Percentiles rank a stretch among this genome's conserved stretches.
Evolutionary conservation across 2,113 vertebrate genomes (phyloP).

Genomic region (Petaurus breviceps): DNA sequence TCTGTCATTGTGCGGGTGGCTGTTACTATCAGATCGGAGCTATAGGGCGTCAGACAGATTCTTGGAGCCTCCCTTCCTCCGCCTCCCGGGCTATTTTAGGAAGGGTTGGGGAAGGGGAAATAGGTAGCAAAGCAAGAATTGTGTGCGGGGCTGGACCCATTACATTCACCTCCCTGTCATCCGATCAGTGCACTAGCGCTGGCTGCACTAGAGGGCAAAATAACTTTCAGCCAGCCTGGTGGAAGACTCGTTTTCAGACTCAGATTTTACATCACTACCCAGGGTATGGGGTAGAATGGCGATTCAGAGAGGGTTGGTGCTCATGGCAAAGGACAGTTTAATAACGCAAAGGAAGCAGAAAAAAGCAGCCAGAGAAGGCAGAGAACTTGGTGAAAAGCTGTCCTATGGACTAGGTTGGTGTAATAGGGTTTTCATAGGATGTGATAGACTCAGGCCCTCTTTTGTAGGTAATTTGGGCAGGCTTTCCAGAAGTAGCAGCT

Average conservation of each 20-base stretch:
- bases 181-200: slow-evolving; percentile 22
- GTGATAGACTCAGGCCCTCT: background rate
- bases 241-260: background rate
- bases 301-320: slow-evolving; percentile 51
- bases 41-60: background rate
- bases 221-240: slow-evolving; percentile 56
- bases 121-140: background rate
- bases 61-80: slow-evolving; percentile 68
- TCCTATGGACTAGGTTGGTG: background rate
- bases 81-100: slow-evolving; percentile 63
- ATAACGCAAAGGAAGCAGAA: background rate
- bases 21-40: slow-evolving; percentile 52
- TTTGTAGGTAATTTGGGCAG: background rate
- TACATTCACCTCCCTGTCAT: slow-evolving; percentile 2
- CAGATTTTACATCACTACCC: background rate
- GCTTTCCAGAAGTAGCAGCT: background rate
- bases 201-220: slow-evolving; percentile 65
- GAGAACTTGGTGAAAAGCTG: background rate
- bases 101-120: slow-evolving; percentile 1
- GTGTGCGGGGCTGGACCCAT: background rate
- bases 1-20: slow-evolving; percentile 20
- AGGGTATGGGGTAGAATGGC: slow-evolving; percentile 45
- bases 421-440: background rate
- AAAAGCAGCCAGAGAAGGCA: background rate
- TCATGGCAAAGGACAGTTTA: background rate